Evolutionary conservation across 2,113 vertebrate species (phyloP).

Genomic region (Nothobranchius furzeri): DNA sequence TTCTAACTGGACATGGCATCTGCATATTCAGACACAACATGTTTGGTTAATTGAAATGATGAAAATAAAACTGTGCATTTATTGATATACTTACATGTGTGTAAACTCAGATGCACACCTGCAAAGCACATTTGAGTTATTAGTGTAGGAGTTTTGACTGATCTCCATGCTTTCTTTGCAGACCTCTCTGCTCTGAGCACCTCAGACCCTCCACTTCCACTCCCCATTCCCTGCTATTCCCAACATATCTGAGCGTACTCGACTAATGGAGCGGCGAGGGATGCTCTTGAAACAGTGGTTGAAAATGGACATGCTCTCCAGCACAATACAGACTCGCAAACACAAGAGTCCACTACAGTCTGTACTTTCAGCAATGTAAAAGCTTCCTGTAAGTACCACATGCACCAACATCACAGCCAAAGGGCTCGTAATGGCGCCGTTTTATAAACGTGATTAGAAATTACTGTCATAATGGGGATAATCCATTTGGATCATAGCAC

Average conservation of each 20-base stretch:
- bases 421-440: constrained; percentile 40
- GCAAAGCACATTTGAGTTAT: constrained; percentile 36
- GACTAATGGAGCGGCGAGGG: constrained; percentile 71
- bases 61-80: no score
- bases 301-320: constrained; percentile 69
- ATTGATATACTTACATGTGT: constrained; percentile 11
- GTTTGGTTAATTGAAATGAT: neutral
- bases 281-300: constrained; percentile 62
- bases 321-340: constrained; percentile 63
- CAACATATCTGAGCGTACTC: constrained; percentile 52
- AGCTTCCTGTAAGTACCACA: constrained; percentile 47
- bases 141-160: constrained; percentile 67
- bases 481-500: constrained; percentile 58
- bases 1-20: constrained; percentile 26
- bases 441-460: constrained; percentile 68
- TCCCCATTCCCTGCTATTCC: constrained; percentile 42
- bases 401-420: constrained; percentile 40
- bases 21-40: neutral
- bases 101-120: constrained; percentile 34
- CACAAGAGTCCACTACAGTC: constrained; percentile 52
- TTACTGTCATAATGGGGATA: constrained; percentile 59
- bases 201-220: constrained; percentile 51
- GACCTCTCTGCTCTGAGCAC: constrained; percentile 36
- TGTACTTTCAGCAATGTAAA: constrained; percentile 41
- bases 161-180: constrained; percentile 48